These are phyloP conservation scores for Nothocercus julius DNA, from an alignment of 2,113 vertebrate species.

Conservation along the genomic window DNA sequence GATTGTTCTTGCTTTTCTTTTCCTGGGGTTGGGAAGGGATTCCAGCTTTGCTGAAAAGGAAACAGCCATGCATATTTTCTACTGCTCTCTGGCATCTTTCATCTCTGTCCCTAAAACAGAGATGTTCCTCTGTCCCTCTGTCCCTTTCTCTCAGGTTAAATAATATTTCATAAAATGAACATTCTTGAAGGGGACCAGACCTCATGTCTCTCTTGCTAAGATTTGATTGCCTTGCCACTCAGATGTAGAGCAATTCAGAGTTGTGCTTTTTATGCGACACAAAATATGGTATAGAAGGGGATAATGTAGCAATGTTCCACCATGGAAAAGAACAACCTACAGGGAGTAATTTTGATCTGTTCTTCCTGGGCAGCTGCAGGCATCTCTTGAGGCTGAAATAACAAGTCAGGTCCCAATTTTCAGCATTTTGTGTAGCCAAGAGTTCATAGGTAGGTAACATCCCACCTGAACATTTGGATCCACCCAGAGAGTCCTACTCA, in stretches of 20 bases:
- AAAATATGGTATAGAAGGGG: background rate
- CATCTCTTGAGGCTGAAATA: background rate
- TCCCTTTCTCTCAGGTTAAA: background rate
- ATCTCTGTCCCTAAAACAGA: background rate
- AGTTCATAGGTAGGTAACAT: accelerated
- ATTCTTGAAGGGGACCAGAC: background rate
- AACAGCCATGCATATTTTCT: background rate
- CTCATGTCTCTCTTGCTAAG: background rate
- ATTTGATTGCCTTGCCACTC: background rate
- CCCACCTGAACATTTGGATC: accelerated
- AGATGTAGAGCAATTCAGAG: background rate
- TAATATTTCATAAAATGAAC: background rate
- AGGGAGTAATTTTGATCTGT: background rate
- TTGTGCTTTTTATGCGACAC: background rate
- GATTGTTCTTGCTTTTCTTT: background rate
- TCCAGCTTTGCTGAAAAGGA: background rate
- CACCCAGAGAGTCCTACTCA: background rate
- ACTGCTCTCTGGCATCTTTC: background rate
- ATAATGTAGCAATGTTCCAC: background rate
- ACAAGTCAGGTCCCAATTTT: background rate
- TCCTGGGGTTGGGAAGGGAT: background rate
- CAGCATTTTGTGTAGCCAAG: background rate
- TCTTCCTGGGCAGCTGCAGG: background rate
- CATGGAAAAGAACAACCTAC: background rate
- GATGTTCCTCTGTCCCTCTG: no score